phyloP scores from a whole-genome alignment of 2,113 vertebrate species.

The Muscicapa adusta region DNA sequence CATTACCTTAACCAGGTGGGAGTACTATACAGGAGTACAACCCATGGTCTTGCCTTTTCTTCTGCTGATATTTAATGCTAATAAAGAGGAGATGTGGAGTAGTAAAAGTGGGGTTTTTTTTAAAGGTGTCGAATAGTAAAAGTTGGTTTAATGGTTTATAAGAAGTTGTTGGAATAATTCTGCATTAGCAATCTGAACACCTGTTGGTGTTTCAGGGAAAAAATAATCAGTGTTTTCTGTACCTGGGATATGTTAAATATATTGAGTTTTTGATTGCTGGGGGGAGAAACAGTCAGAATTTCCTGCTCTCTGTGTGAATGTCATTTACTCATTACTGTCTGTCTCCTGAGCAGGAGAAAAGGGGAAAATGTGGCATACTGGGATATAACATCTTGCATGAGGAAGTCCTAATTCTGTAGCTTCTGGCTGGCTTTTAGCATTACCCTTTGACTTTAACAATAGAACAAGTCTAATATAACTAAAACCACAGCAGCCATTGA shows the following conservation, averaged over 20 bases:
- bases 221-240: neutral
- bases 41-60: neutral
- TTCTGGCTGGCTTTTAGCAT: neutral
- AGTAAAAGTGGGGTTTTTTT: neutral
- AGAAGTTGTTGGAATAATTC: neutral
- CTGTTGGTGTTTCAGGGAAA: neutral
- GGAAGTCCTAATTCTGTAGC: neutral
- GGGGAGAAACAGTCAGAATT: neutral
- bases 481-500: neutral
- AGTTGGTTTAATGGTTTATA: neutral
- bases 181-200: neutral
- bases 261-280: neutral
- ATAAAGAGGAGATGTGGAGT: neutral
- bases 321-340: constrained; percentile 21
- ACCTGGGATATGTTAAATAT: neutral
- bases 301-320: neutral
- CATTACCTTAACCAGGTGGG: constrained; percentile 98
- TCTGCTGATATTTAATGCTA: neutral
- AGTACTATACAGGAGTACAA: neutral
- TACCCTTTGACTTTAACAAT: constrained; percentile 6
- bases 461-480: neutral
- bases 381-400: constrained; percentile 18
- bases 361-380: neutral
- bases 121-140: neutral
- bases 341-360: neutral